phyloP scores from a whole-genome alignment of 2,888 invertebrate genomes.

The Scaptomyza flava region DNA sequence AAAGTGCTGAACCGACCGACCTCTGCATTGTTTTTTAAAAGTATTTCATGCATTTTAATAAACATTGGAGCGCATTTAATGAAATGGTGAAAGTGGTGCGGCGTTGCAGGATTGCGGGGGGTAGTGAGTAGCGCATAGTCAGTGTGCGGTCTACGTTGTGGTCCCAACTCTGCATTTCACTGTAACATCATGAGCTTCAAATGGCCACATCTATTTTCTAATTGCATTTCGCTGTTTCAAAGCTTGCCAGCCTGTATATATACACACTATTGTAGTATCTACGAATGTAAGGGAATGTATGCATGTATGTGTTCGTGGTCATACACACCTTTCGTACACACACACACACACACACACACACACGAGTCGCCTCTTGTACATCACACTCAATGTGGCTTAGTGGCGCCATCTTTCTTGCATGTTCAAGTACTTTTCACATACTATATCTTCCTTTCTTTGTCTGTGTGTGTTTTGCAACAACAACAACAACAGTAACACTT shows the following conservation, averaged over 20 bases:
- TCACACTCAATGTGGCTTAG: constrained; percentile 30
- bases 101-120: background rate
- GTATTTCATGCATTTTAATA: constrained; percentile 73
- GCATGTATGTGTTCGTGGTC: constrained; percentile 47
- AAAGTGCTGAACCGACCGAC: constrained; percentile 48
- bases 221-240: constrained; percentile 72
- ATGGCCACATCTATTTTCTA: constrained; percentile 74
- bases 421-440: constrained; percentile 2
- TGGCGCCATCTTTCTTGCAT: constrained; percentile 28
- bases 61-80: constrained; percentile 70
- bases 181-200: constrained; percentile 37
- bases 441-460: constrained; percentile 20
- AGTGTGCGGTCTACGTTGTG: constrained; percentile 43
- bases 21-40: constrained; percentile 62
- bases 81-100: constrained; percentile 39
- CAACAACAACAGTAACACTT: background rate
- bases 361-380: constrained; percentile 16
- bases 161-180: constrained; percentile 24
- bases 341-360: constrained; percentile 1
- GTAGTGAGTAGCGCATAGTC: constrained; percentile 2
- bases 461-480: constrained; percentile 13
- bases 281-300: background rate
- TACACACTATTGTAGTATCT: background rate
- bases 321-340: constrained; percentile 63
- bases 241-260: constrained; percentile 7